Evolutionary conservation across 2,888 invertebrate genomes (phyloP), one percentile per base, ranked within the genome.

Genomic region (Caenorhabditis zanzibari): DNA sequence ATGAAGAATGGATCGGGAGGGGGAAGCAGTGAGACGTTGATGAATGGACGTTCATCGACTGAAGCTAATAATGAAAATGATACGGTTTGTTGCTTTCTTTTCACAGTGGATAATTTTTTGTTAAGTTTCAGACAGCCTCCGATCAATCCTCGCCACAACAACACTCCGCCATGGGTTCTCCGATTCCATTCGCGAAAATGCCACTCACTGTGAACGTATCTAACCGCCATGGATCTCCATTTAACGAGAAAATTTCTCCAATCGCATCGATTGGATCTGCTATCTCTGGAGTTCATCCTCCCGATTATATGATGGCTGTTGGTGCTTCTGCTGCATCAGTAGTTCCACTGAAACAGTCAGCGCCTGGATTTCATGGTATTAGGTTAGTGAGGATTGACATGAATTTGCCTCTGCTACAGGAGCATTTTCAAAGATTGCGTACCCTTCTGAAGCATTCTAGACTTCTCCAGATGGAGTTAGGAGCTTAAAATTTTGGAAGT

Each of bases 111-210:
- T 7, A n/a, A n/a, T n/a, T n/a, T n/a, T n/a, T n/a, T n/a, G n/a
- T 24, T 3, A 61, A 41, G 52, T 61, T 80, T 14, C 59, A 83
- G 81, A 71, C 83, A 5, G 74, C 75, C 44, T 81, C 83, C 59
- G 85, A 85, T 38, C 85, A 88, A 66, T 73, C 84, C n/a, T 86
- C 85, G n/a, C 86, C 86, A 0, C 75, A 82, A 12, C 85, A 85
- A 38, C 74, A 80, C 16, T 75, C 82, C 10, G 76, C 75, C 10
- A 80, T 76, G 72, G 79, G 74, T 5, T 83, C 83, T 4, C 83
- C 83, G n/a, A 61, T 79, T 19, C 79, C 83, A 38, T 83, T 79
- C 24, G 72, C 72, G 24, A 84, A 80, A 72, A 61, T 58, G 64
- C 84, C 84, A 22, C 68, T 84, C 26, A 61, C 75, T 22, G 77